Evolutionary conservation across 2,113 vertebrate species (phyloP).

Genomic region (Mus musculus): GRCm39 chr1:45221501-45222000

Average conservation of each 20-base stretch:
- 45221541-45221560: background rate
- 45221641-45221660: background rate
- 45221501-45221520: background rate
- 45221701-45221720: background rate
- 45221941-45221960: background rate
- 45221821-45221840: background rate
- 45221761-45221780: background rate
- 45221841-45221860: background rate
- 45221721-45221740: background rate
- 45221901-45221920: constrained; percentile 13
- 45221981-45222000: background rate
- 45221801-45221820: background rate
- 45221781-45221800: background rate
- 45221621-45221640: background rate
- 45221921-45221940: background rate
- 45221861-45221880: background rate
- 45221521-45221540: background rate
- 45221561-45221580: background rate
- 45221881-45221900: constrained; percentile 1
- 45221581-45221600: background rate
- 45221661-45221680: background rate
- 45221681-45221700: background rate
- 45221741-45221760: background rate
- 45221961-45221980: background rate
- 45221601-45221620: background rate